These are phyloP conservation scores for Cheilosia vulpina DNA, from an alignment of 2,888 invertebrate genomes.

Conservation along the genomic window DNA sequence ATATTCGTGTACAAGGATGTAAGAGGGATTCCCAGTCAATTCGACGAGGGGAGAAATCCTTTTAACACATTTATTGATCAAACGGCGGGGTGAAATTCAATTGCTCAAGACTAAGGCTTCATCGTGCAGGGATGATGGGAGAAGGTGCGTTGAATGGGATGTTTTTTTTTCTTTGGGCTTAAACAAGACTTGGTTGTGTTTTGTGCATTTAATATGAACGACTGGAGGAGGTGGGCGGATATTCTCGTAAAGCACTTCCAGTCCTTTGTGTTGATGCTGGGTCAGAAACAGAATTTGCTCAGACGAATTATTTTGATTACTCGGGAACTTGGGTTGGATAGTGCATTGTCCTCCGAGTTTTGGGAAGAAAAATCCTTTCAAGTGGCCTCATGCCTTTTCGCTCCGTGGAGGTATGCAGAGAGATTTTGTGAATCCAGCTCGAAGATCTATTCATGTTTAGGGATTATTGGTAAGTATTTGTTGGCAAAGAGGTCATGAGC, in stretches of 20 bases:
- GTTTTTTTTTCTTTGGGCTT: conserved; percentile 13
- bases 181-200: conserved; percentile 20
- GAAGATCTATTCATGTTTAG: conserved; percentile 12
- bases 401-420: background rate
- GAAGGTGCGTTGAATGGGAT: background rate
- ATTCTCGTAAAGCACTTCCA: background rate
- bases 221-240: conserved; percentile 27
- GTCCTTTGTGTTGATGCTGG: conserved; percentile 7
- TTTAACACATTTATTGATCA: conserved; percentile 26
- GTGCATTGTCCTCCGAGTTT: conserved; percentile 25
- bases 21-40: background rate
- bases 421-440: conserved; percentile 24
- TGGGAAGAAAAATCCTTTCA: conserved; percentile 23
- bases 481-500: background rate
- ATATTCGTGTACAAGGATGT: conserved; percentile 3
- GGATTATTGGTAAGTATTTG: background rate
- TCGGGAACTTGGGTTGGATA: conserved; percentile 36
- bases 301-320: conserved; percentile 52
- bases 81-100: conserved; percentile 24
- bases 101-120: conserved; percentile 5
- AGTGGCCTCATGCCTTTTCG: conserved; percentile 14
- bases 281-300: conserved; percentile 18
- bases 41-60: conserved; percentile 15
- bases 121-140: background rate
- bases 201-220: conserved; percentile 50